Percentiles rank a stretch among this genome's conserved stretches.
Evolutionary conservation across 2,888 invertebrate genomes (phyloP).

Genomic region (Alloplasta piceator): DNA sequence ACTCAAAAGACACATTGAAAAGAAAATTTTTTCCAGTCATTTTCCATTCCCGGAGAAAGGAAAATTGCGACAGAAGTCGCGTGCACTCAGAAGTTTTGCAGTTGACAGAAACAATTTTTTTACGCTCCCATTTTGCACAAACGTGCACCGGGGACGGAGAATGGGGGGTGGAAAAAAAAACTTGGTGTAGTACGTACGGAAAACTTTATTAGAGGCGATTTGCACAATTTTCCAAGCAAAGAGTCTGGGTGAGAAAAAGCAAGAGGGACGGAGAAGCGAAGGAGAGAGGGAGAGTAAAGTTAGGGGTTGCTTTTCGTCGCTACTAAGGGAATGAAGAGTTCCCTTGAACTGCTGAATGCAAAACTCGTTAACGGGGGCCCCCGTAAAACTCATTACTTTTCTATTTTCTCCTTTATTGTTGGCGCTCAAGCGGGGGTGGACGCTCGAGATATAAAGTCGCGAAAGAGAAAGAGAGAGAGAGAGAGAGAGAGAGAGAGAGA

Average conservation of each 20-base stretch:
- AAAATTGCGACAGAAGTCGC: not conserved
- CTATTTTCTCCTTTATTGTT: conserved; percentile 67
- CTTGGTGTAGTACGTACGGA: conserved; percentile 33
- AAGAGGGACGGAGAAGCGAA: conserved; percentile 13
- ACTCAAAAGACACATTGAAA: not conserved
- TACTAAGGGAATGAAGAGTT: conserved; percentile 62
- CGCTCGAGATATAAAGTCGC: conserved; percentile 59
- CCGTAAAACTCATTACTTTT: conserved; percentile 71
- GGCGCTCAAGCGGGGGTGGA: conserved; percentile 44
- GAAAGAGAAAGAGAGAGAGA: conserved; percentile 33
- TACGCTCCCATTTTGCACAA: conserved; percentile 29
- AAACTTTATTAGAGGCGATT: conserved; percentile 64
- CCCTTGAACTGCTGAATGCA: conserved; percentile 67
- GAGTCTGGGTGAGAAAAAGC: conserved; percentile 25
- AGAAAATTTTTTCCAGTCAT: not conserved
- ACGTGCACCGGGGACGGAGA: conserved; percentile 6
- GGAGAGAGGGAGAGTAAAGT: not conserved
- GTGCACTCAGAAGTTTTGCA: not conserved
- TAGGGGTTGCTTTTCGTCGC: conserved; percentile 47
- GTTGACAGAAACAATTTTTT: conserved; percentile 37
- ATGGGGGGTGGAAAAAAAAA: conserved; percentile 23
- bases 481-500: conserved; percentile 26
- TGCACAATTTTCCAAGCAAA: conserved; percentile 61
- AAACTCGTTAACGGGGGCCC: conserved; percentile 68
- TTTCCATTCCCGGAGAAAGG: not conserved